A percentile compares a stretch with the other conserved stretches of the same genome.
Evolutionary conservation across 2,113 vertebrate species (phyloP).

Genomic region (Oncorhynchus nerka): DNA sequence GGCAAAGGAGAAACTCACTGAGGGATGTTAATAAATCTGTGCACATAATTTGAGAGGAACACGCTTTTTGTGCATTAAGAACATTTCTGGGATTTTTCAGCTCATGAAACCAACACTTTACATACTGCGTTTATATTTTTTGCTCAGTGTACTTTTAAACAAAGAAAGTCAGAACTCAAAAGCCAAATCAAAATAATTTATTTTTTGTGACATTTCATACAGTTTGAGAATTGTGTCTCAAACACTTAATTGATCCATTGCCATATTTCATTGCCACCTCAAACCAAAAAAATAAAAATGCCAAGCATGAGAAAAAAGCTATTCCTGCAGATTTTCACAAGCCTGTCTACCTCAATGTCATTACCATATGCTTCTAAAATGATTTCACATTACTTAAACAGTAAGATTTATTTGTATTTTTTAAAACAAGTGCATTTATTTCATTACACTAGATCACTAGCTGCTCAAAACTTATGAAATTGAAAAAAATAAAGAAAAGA

Average conservation of each 20-base stretch:
- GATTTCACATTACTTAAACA: constrained; percentile 75
- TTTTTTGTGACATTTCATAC: constrained; percentile 79
- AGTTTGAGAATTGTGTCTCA: constrained; percentile 79
- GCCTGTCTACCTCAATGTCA: constrained; percentile 68
- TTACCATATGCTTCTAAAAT: constrained; percentile 71
- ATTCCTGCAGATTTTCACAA: constrained; percentile 69
- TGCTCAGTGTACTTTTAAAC: background rate
- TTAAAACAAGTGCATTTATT: constrained; percentile 77
- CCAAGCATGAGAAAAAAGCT: constrained; percentile 55
- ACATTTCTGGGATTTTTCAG: too few species aligned
- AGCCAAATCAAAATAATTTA: constrained; percentile 84
- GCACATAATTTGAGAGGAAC: too few species aligned
- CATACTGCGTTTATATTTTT: background rate
- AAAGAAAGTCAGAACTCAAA: constrained; percentile 20
- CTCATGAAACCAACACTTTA: too few species aligned
- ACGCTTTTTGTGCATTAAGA: too few species aligned
- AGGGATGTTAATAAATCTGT: too few species aligned
- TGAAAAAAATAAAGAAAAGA: constrained; percentile 28
- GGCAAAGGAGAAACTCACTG: too few species aligned
- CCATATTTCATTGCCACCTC: constrained; percentile 71
- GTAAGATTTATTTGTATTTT: constrained; percentile 47
- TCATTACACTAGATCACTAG: constrained; percentile 78
- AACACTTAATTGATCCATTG: constrained; percentile 73
- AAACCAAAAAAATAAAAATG: constrained; percentile 66
- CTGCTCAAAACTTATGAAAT: constrained; percentile 70